Evolutionary conservation across 2,888 invertebrate species (phyloP), one percentile per base, ranked within the genome.

Genomic region (Pseudococcus longispinus): DNA sequence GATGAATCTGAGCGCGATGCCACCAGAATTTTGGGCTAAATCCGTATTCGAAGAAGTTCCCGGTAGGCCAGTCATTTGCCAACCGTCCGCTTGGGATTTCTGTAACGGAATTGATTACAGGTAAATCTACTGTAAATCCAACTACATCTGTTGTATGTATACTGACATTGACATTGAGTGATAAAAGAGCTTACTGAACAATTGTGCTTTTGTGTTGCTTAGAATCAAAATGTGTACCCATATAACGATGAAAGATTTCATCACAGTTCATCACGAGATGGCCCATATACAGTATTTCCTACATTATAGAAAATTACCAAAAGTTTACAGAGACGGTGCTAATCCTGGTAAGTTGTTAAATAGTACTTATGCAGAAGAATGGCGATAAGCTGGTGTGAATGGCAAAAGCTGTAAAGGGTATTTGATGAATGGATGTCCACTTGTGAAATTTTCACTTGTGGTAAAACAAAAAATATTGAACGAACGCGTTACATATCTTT

Each of bases 81-180:
- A 97, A 89, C 96, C 97, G 0, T 96, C 97, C 0, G 97, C 97
- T 0, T 97, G 97, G 96, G 97, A 97, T 91, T 97, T 97, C 91
- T 97, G 97, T 90, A 96, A 97, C 89, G 93, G 94, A 85, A 93
- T 95, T 88, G 97, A 98, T 90, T 97, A 94, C 90, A 93, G 96
- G 96, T 96, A 90, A 51, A n/a, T 18, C 5, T 51, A 2, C n/a
- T n/a, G 6, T n/a, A 51, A n/a, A n/a, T 18, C 1, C 4, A n/a
- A 51, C 3, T 51, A n/a, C n/a, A 3, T 4, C 15, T 5, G 13
- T 13, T 5, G 1, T 51, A 46, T 46, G 44, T 44, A 44, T 44
- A 44, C 37, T 37, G 37, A 6, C 77, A 11, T 77, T 2, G 11
- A 77, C 23, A 74, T 74, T 15, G 42, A 20, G 23, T n/a, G n/a